Base-by-base conservation (phyloP, 2,113 vertebrate genomes). In the Hippopotamus amphibius region DNA sequence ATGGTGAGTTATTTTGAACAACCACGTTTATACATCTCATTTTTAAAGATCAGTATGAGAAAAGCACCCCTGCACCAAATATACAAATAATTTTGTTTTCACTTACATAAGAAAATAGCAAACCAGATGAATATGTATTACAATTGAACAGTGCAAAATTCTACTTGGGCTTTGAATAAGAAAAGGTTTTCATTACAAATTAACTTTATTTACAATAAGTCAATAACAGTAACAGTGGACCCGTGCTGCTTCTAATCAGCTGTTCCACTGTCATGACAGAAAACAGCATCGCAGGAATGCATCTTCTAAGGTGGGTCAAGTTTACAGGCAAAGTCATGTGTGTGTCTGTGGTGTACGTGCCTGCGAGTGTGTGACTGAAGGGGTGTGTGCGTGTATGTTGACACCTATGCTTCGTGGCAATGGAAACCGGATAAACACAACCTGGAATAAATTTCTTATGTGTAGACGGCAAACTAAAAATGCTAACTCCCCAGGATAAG, bases 121-220 rank as follows among this genome's bases (percentile, higher is more conserved):
- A 28, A 55, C 9, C 43, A 11, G 82, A 12, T 4, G 22, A 74
- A 6, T 65, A 33, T 19, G 24, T n/a, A 82, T 81, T 86, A 66
- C 53, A 90, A 17, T 30, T 66, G 76, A 46, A 2, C 3, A 59
- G 26, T 11, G 1, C 1, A 61, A 94, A 97, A 30, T 41, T 12
- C 74, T 65, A 63, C 24, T 26, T 33, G 17, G 2, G 57, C 4
- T 88, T n/a, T 83, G 71, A 48, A 59, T 6, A 11, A 82, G 7
- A 53, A 77, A 94, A 89, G 8, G 15, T 48, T 97, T 97, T 94
- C 69, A 66, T 90, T 81, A 46, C 13, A 74, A 43, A 4, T 72
- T 90, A 65, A 90, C 13, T 69, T 92, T 89, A 95, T 79, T 87
- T 97, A 90, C 95, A 97, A 81, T 19, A 6, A 55, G n/a, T 19